phyloP scores from a whole-genome alignment of 2,797 vertebrate genomes.

The Gymnoscopelus braueri region DNA sequence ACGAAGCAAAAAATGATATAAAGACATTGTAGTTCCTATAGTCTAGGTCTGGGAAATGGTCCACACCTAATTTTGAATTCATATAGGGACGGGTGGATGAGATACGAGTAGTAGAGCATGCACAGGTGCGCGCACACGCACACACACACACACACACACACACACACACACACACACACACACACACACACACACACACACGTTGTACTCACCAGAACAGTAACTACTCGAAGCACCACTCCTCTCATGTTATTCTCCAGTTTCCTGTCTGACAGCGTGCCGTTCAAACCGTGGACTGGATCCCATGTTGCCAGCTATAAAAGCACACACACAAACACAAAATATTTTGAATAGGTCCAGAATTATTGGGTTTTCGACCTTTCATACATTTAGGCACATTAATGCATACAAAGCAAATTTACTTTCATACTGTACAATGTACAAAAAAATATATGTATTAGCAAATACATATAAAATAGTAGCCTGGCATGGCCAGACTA shows the following conservation, averaged over 20 bases:
- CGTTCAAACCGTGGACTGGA: constrained; percentile 93
- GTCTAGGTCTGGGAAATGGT: too few relatives aligned
- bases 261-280: constrained; percentile 95
- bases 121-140: background rate
- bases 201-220: constrained; percentile 89
- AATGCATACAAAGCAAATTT: background rate
- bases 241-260: constrained; percentile 99
- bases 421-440: too few relatives aligned
- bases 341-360: background rate
- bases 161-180: constrained; percentile 12
- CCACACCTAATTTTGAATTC: too few relatives aligned
- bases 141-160: constrained; percentile 5
- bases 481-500: too few relatives aligned
- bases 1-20: too few relatives aligned
- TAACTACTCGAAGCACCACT: constrained; percentile 94
- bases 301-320: constrained; percentile 97
- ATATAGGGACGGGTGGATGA: too few relatives aligned
- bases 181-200: constrained; percentile 12
- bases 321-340: constrained; percentile 29
- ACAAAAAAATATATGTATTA: too few relatives aligned
- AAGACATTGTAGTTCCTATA: too few relatives aligned
- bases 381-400: background rate
- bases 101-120: too few relatives aligned
- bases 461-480: background rate
- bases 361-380: too few relatives aligned